These are phyloP conservation scores for Brevimyrus niger DNA, from an alignment of 2,113 vertebrate genomes.

Conservation along the genomic window DNA sequence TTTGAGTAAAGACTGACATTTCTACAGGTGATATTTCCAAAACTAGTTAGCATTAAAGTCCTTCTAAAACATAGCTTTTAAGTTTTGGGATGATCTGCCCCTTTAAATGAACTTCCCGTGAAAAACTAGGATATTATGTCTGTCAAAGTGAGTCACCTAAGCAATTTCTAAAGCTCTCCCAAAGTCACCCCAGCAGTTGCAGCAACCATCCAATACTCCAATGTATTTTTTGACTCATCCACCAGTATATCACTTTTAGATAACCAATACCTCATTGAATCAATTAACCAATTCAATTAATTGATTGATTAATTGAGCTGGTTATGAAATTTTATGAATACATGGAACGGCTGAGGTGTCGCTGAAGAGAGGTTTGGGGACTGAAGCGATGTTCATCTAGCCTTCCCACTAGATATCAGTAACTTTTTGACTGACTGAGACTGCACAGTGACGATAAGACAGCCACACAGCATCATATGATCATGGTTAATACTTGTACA, in stretches of 20 bases:
- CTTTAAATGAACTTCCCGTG: no score
- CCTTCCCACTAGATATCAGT: not conserved
- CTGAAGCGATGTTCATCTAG: not conserved
- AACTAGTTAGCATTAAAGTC: no score
- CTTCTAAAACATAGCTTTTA: no score
- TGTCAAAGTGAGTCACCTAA: not conserved
- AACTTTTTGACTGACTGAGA: not conserved
- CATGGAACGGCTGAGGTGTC: not conserved
- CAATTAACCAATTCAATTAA: not conserved
- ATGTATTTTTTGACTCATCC: not conserved
- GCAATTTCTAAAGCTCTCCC: not conserved
- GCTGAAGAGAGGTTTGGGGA: not conserved
- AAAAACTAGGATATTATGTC: no score
- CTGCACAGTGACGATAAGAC: not conserved
- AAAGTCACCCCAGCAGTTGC: not conserved
- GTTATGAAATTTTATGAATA: not conserved
- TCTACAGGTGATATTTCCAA: no score
- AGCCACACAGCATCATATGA: not conserved
- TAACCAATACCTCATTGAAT: not conserved
- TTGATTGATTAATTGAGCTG: not conserved
- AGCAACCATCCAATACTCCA: not conserved
- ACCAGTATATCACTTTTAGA: not conserved
- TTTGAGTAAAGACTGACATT: no score
- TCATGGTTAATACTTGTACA: not conserved
- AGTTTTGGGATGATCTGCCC: no score